phyloP scores from a whole-genome alignment of 1,140 invertebrate species.

The Lerema accius region DNA sequence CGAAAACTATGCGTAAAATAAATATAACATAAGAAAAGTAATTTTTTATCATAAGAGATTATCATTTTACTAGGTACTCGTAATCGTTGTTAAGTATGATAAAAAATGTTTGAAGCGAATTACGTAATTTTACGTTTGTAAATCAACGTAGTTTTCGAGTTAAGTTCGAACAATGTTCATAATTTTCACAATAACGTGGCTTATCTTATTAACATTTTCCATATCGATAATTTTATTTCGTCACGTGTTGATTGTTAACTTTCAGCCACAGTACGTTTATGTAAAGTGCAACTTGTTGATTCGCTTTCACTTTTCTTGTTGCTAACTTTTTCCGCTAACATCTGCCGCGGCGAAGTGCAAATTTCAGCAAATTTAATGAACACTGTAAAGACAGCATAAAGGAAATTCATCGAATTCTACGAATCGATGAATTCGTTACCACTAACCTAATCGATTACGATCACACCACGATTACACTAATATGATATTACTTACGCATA shows the following conservation, averaged over 20 bases:
- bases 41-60: background rate
- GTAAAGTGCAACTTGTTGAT: background rate
- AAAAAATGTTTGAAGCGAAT: constrained; percentile 14
- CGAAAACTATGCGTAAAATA: too few species aligned
- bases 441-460: constrained; percentile 20
- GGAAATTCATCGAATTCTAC: background rate
- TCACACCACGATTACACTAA: constrained; percentile 30
- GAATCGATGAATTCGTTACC: constrained; percentile 28
- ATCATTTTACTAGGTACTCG: background rate
- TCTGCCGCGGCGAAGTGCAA: constrained; percentile 8
- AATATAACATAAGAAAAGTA: too few species aligned
- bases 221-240: constrained; percentile 28
- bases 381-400: background rate
- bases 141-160: constrained; percentile 12
- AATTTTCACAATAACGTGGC: constrained; percentile 20
- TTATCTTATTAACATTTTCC: constrained; percentile 30
- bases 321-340: constrained; percentile 11
- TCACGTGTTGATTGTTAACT: constrained; percentile 28
- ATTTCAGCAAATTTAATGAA: constrained; percentile 7
- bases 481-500: constrained; percentile 25
- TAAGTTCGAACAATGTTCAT: constrained; percentile 13
- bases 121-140: constrained; percentile 26
- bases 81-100: constrained; percentile 17
- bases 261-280: constrained; percentile 17
- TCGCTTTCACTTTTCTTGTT: constrained; percentile 19